Conservation (phyloP, 1,140 invertebrate genomes). For the Trinorchestia longiramus region DNA sequence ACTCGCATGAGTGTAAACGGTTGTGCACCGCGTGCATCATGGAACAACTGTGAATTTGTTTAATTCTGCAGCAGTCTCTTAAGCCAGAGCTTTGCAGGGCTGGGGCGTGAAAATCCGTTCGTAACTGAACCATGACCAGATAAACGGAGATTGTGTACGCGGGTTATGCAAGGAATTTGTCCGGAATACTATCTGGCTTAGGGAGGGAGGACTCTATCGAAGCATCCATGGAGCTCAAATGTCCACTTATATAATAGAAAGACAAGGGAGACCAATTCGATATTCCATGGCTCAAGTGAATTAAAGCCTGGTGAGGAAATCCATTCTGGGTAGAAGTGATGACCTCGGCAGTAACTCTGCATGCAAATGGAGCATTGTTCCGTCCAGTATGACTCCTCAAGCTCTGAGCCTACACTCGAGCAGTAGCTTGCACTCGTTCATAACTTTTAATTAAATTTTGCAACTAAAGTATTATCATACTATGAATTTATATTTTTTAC, state of each 20-base stretch:
- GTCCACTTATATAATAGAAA: slow-evolving; percentile 1
- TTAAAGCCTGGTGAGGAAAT: neutral
- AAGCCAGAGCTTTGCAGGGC: neutral
- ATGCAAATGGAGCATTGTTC: neutral
- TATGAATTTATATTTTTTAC: neutral
- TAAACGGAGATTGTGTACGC: slow-evolving; percentile 32
- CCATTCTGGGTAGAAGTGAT: neutral
- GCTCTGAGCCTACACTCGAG: neutral
- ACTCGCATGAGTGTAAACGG: neutral
- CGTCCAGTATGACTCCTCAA: neutral
- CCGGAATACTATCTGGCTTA: neutral
- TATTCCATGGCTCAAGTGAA: neutral
- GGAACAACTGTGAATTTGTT: slow-evolving; percentile 37
- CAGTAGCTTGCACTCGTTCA: neutral
- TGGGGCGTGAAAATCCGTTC: neutral
- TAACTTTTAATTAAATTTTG: neutral
- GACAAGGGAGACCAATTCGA: neutral
- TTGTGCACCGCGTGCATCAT: neutral
- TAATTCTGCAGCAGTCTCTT: slow-evolving; percentile 30
- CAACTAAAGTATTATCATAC: neutral
- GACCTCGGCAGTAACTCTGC: neutral
- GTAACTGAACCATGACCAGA: slow-evolving; percentile 23
- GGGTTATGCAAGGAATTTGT: slow-evolving; percentile 13
- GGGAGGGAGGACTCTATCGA: slow-evolving; percentile 5
- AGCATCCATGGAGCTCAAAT: neutral